Base-by-base conservation (phyloP, 2,113 vertebrate genomes). In the Tyrannus savana region DNA sequence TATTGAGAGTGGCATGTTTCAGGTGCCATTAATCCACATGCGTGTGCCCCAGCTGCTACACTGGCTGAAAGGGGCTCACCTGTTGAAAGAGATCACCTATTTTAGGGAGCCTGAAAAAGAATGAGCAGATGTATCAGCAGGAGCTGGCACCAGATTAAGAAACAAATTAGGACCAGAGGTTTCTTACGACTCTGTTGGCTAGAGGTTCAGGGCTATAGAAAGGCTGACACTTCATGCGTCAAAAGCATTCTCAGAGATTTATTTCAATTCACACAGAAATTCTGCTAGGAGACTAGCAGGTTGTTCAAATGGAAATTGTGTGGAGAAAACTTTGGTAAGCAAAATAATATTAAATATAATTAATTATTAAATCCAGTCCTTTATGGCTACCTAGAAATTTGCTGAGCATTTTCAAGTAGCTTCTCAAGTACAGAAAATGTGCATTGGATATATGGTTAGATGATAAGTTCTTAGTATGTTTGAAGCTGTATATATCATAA, bases 51-150 rank as follows among this genome's bases (percentile, higher is more conserved):
- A 97, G 96, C 90, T 97, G 95, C 88, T 89, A 4, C 56, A 3
- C 76, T 92, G 95, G 85, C 95, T 93, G 83, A 76, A 82, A 91
- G 55, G 79, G 73, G n/a, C 69, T 95, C 69, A 97, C 96, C 93
- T 96, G 96, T 97, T 97, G 96, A 96, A 77, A 92, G 69, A 69
- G 41, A 39, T 50, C 4, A 1, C 69, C 79, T 60, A 33, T 75
- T 77, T 84, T 84, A 11, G 46, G 56, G 86, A 89, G 88, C 64
- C 68, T 79, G 69, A 63, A 89, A 90, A 90, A 87, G 60, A 93
- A 79, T 0, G 31, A 95, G 83, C 90, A 97, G 95, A 94, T 96
- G 86, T 92, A 83, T 94, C 92, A 93, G 90, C 83, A 84, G 80
- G 93, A 93, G 52, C 83, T 96, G 92, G 93, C 88, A 87, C 16